A percentile compares a stretch with the other conserved stretches of the same genome.
Evolutionary conservation across 1,140 invertebrate genomes (phyloP).

Genomic region (Neodiprion lecontei): DNA sequence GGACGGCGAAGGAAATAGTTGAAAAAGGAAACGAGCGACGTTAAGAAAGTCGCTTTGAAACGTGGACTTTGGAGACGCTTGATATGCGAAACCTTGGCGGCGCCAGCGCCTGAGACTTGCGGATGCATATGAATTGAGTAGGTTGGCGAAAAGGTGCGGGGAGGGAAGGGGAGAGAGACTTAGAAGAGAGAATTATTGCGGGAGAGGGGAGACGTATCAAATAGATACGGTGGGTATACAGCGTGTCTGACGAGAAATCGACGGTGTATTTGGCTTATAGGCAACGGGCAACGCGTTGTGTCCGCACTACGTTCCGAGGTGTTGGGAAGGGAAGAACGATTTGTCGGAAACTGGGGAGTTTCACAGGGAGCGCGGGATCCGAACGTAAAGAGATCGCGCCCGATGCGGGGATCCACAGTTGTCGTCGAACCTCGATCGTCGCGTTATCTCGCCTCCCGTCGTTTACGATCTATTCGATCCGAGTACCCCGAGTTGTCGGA

Average conservation of each 20-base stretch:
- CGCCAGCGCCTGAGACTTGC: too few relatives aligned
- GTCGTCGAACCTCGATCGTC: background rate
- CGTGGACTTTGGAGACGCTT: conserved; percentile 24
- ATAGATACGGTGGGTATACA: too few relatives aligned
- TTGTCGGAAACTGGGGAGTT: background rate
- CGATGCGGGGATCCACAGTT: background rate
- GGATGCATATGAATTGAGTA: background rate
- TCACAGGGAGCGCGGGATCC: background rate
- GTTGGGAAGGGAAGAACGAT: background rate
- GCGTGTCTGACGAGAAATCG: background rate
- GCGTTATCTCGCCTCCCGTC: background rate
- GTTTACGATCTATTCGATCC: background rate
- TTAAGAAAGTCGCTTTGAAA: conserved; percentile 8
- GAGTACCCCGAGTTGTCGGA: background rate
- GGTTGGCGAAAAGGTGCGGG: background rate
- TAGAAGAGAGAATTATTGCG: background rate
- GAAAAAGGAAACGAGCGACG: conserved; percentile 1
- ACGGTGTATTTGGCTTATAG: background rate
- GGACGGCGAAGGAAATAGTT: background rate
- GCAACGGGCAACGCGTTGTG: too few relatives aligned
- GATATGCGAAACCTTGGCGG: background rate
- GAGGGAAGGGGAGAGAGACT: background rate
- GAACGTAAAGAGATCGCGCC: background rate
- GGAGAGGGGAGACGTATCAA: background rate
- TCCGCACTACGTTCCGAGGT: too few relatives aligned